Percentiles rank a stretch among this genome's conserved stretches.
phyloP scores from a whole-genome alignment of 2,888 invertebrate species.

The Tetanocera ferruginea region DNA sequence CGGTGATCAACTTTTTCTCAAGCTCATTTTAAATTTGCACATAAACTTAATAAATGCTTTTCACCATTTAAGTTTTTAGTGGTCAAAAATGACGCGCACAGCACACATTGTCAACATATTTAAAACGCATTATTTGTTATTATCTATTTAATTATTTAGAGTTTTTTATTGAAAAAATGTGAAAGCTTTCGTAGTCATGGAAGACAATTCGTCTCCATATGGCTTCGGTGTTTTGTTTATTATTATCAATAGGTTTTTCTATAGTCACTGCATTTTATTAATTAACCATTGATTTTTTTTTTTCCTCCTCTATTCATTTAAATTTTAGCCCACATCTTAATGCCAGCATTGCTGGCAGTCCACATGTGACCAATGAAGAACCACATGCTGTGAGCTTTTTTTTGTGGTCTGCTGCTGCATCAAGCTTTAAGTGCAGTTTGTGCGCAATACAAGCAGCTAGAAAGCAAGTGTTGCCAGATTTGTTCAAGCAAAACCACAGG shows the following conservation, averaged over 20 bases:
- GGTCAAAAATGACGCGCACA: no score
- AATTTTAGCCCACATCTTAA: not conserved
- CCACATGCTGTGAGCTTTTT: conserved; percentile 43
- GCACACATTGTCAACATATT: not conserved
- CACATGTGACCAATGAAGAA: conserved; percentile 32
- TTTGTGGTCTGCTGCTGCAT: conserved; percentile 12
- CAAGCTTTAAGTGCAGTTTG: not conserved
- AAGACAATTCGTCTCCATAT: not conserved
- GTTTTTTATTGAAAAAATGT: not conserved
- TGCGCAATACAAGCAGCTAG: conserved; percentile 3
- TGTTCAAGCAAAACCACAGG: conserved; percentile 48
- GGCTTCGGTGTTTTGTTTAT: not conserved
- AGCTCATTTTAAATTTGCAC: no score
- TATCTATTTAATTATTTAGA: not conserved
- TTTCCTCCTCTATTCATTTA: not conserved
- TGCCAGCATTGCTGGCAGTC: not conserved
- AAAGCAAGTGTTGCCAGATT: conserved; percentile 41
- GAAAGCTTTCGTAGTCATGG: not conserved
- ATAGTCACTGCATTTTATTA: not conserved
- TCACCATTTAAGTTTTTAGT: no score
- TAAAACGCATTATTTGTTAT: not conserved
- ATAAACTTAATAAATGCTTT: no score
- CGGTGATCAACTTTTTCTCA: no score
- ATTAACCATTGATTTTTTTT: not conserved
- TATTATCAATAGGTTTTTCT: not conserved